phyloP scores from a whole-genome alignment of 2,888 invertebrate genomes.

The Megastigmus dorsalis region DNA sequence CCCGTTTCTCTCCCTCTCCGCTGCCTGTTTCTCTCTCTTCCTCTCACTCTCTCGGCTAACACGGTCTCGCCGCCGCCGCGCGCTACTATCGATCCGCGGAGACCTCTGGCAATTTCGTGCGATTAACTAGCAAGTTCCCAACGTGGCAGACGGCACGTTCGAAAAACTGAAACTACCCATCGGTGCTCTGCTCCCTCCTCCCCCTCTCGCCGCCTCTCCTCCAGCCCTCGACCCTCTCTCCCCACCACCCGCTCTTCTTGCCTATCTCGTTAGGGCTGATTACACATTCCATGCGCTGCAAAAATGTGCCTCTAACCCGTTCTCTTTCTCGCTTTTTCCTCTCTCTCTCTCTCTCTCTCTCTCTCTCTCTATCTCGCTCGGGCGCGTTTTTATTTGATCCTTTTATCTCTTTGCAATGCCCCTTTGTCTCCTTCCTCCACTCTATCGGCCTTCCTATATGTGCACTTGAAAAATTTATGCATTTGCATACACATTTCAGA shows the following conservation, averaged over 20 bases:
- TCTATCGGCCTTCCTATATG: not conserved
- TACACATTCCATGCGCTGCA: conserved; percentile 39
- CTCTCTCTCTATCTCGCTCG: conserved; percentile 3
- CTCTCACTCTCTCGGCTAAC: conserved; percentile 2
- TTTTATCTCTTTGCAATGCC: not conserved
- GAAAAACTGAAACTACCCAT: conserved; percentile 41
- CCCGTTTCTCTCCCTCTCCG: no score
- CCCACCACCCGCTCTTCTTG: conserved; percentile 19
- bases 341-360: conserved; percentile 5
- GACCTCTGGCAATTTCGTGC: conserved; percentile 45
- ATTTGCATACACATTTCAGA: conserved; percentile 22
- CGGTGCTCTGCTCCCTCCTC: not conserved
- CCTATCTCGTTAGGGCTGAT: conserved; percentile 45
- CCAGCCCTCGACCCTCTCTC: not conserved
- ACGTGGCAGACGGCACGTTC: conserved; percentile 43
- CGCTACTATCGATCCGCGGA: no score
- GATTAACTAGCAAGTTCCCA: conserved; percentile 39
- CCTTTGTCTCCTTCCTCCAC: not conserved
- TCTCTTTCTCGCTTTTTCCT: not conserved
- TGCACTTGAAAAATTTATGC: conserved; percentile 17
- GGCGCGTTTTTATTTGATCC: no score
- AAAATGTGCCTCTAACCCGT: conserved; percentile 16
- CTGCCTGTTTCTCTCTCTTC: not conserved
- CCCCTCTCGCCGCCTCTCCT: not conserved
- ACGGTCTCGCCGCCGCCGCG: no score